A percentile compares a stretch with the other conserved stretches of the same genome.
Conservation (phyloP, 1,140 invertebrate species). For the Drosophila virilis region DNA sequence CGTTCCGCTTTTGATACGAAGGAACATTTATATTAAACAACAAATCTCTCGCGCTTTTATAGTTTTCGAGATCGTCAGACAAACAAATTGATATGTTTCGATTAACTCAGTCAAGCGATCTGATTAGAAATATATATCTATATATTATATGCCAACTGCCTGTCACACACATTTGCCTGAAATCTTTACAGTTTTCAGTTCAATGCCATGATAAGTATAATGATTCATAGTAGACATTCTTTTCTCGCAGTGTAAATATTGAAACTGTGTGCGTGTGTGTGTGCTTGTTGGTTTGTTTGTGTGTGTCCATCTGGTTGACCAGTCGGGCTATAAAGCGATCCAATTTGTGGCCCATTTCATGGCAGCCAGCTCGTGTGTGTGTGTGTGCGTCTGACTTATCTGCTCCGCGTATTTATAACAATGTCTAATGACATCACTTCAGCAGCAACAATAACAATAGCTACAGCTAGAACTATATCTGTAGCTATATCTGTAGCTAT, state of each 20-base stretch:
- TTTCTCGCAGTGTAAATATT: conserved; percentile 41
- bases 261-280: conserved; percentile 9
- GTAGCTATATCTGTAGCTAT: neutral
- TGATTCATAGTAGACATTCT: neutral
- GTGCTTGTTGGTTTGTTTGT: neutral
- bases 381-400: conserved; percentile 51
- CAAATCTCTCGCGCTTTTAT: no score
- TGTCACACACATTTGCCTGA: no score
- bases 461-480: conserved; percentile 3
- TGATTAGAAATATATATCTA: no score
- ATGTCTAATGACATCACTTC: conserved; percentile 66
- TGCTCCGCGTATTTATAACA: conserved; percentile 52
- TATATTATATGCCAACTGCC: no score
- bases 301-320: conserved; percentile 28
- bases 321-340: conserved; percentile 22
- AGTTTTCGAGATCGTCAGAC: no score
- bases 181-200: no score
- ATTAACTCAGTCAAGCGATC: no score
- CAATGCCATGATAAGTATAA: no score
- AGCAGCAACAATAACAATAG: conserved; percentile 17
- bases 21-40: no score
- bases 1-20: no score
- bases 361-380: neutral
- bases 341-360: conserved; percentile 42
- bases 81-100: no score